Evolutionary conservation across 1,140 invertebrate species (phyloP), one percentile per base, ranked within the genome.

Genomic region (Oncopeltus fasciatus): DNA sequence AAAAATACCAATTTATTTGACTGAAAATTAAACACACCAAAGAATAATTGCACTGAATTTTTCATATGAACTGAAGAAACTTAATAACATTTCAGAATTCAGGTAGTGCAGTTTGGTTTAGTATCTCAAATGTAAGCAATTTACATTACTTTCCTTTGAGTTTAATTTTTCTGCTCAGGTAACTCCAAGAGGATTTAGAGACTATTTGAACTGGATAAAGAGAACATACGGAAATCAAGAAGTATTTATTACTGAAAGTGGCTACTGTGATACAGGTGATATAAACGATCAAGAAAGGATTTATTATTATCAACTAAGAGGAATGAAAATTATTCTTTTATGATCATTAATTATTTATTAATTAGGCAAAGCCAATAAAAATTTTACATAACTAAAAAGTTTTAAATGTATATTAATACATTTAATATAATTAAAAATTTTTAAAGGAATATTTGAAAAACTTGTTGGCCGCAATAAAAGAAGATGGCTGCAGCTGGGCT

Each of bases 401-500:
- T n/a, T n/a, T n/a, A n/a, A n/a, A n/a, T n/a, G n/a, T n/a, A n/a
- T n/a, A n/a, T n/a, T 24, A 56, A 57, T 49, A 53, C 14, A 31
- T 78, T 77, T 8, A 71, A n/a, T n/a, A n/a, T n/a, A n/a, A n/a
- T n/a, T n/a, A n/a, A n/a, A n/a, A n/a, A n/a, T 38, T 47, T 47
- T 47, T 11, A 47, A 8, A 80, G 69, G 69, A 73, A 11, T 86
- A 88, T 68, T 74, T 89, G 18, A 77, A 79, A 60, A 76, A 81
- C 14, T 72, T 88, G 62, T 73, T 85, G 21, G 76, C 80, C 66
- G 84, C 86, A 1, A 78, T 88, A 3, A 67, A 81, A 38, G 74
- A 80, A 16, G 82, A 87, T 66, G 76, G 78, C 0, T 82, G 81
- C 29, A 78, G 83, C 43, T 74, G 16, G 83, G 77, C 0, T 90